These are phyloP conservation scores for Falco novaeseelandiae DNA, from an alignment of 2,797 vertebrate genomes.

Conservation along the genomic window DNA sequence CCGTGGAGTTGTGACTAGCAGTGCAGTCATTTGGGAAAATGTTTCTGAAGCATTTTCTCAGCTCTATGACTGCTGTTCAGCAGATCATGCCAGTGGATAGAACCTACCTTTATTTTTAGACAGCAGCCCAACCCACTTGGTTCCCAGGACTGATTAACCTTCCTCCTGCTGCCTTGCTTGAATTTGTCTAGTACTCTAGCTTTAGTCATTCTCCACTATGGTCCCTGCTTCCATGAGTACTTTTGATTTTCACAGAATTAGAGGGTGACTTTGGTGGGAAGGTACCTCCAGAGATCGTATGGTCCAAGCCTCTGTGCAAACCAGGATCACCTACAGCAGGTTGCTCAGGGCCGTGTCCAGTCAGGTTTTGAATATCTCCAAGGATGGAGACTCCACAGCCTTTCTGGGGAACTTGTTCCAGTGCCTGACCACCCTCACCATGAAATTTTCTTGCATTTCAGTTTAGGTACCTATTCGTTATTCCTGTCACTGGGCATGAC, in stretches of 20 bases:
- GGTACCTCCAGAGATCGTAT: neutral
- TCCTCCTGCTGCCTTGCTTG: neutral
- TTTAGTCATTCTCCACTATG: neutral
- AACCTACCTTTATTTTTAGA: neutral
- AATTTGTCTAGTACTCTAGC: neutral
- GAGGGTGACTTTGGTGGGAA: neutral
- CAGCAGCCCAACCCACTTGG: neutral
- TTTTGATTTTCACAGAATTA: neutral
- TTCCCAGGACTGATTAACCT: neutral
- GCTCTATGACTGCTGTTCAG: neutral
- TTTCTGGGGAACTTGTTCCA: neutral
- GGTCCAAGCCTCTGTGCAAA: neutral
- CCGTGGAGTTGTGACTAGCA: neutral
- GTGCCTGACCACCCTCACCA: neutral
- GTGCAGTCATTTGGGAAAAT: neutral
- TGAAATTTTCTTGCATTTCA: neutral
- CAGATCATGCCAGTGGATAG: neutral
- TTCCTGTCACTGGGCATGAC: neutral
- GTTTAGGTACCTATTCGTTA: accelerated
- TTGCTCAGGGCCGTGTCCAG: neutral
- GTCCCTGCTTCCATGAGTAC: neutral
- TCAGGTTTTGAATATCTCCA: neutral
- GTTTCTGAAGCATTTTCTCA: neutral
- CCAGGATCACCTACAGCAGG: neutral
- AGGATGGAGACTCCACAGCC: neutral